A percentile compares a stretch with the other conserved stretches of the same genome.
Conservation (phyloP, 1,140 invertebrate genomes). For the Panagrolaimus sp. region DNA sequence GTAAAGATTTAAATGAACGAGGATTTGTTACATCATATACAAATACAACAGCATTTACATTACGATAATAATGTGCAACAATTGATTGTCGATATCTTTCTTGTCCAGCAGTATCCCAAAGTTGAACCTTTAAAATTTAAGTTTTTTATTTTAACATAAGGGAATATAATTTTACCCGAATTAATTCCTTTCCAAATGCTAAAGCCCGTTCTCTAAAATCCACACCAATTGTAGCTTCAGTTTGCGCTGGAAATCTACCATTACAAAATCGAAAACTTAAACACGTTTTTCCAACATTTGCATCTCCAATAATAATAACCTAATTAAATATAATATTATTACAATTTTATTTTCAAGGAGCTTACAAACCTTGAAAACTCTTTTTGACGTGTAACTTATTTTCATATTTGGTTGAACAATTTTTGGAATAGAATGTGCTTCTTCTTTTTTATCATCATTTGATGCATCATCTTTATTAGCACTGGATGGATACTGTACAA, state of each 20-base stretch:
- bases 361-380: conserved; percentile 39
- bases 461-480: background rate
- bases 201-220: conserved; percentile 73
- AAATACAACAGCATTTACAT: conserved; percentile 74
- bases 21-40: conserved; percentile 68
- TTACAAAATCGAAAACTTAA: conserved; percentile 73
- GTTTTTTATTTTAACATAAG: too few relatives aligned
- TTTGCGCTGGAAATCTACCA: conserved; percentile 70
- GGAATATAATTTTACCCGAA: conserved; percentile 70
- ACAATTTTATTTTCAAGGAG: too few relatives aligned
- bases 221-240: conserved; percentile 76
- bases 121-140: too few relatives aligned
- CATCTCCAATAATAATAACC: conserved; percentile 76
- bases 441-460: background rate
- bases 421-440: background rate
- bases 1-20: conserved; percentile 63
- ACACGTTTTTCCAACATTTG: conserved; percentile 76
- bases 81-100: conserved; percentile 70
- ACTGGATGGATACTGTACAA: conserved; percentile 5
- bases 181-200: conserved; percentile 68
- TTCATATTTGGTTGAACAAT: conserved; percentile 11
- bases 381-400: conserved; percentile 31
- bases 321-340: conserved; percentile 59
- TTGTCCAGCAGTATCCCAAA: conserved; percentile 68
- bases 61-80: conserved; percentile 75